These are phyloP conservation scores for Scomber japonicus DNA, from an alignment of 2,113 vertebrate species.

Conservation along the genomic window DNA sequence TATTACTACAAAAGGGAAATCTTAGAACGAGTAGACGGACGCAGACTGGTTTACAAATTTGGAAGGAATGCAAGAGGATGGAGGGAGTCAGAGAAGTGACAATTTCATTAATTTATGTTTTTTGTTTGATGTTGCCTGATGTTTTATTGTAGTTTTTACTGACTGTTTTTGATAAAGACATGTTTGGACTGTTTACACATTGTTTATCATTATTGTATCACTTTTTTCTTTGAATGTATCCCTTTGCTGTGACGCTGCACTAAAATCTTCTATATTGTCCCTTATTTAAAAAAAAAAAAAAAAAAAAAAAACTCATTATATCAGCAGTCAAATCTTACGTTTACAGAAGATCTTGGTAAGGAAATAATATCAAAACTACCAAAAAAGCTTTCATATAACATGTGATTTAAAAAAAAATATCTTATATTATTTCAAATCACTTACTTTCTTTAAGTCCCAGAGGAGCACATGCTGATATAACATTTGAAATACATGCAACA, in stretches of 20 bases:
- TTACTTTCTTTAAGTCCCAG: not conserved
- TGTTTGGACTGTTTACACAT: slow-evolving; percentile 56
- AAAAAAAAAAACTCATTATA: not conserved
- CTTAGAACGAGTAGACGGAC: slow-evolving; percentile 95
- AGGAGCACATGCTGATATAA: slow-evolving; percentile 32
- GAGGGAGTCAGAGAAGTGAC: slow-evolving; percentile 94
- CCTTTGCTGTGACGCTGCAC: slow-evolving; percentile 51
- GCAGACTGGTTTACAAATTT: slow-evolving; percentile 98
- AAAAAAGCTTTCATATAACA: not conserved
- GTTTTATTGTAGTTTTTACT: slow-evolving; percentile 40
- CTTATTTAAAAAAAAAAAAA: slow-evolving; percentile 3
- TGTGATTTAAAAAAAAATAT: not conserved
- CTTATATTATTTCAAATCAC: not conserved
- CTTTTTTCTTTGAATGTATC: slow-evolving; percentile 14
- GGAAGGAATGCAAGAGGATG: slow-evolving; percentile 96
- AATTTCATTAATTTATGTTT: slow-evolving; percentile 62
- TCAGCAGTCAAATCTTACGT: slow-evolving; percentile 21
- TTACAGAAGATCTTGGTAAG: slow-evolving; percentile 25
- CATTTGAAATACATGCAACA: slow-evolving; percentile 22
- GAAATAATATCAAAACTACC: not conserved
- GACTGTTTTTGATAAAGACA: slow-evolving; percentile 36
- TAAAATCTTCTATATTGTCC: slow-evolving; percentile 41
- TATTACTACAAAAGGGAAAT: slow-evolving; percentile 99
- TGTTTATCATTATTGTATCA: slow-evolving; percentile 24
- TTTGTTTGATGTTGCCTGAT: slow-evolving; percentile 36